phyloP scores from a whole-genome alignment of 2,113 vertebrate species.

The Nipponia nippon region DNA sequence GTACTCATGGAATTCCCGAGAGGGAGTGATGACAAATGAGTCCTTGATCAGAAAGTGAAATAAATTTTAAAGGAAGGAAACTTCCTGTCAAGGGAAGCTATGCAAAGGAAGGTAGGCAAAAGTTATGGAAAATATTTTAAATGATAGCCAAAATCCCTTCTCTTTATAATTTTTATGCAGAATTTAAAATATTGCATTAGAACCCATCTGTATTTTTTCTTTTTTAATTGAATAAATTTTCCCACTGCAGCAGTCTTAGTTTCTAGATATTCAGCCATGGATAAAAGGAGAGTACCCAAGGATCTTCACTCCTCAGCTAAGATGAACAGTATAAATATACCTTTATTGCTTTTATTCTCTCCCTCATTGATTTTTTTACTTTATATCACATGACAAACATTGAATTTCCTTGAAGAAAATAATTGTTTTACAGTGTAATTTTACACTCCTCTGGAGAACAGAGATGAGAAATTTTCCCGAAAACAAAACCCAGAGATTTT shows the following conservation, averaged over 20 bases:
- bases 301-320: background rate
- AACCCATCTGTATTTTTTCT: background rate
- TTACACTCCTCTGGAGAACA: conserved; percentile 20
- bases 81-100: background rate
- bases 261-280: background rate
- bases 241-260: background rate
- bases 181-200: background rate
- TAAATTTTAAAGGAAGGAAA: background rate
- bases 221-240: background rate
- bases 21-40: background rate
- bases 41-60: background rate
- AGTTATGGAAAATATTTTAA: background rate
- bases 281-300: background rate
- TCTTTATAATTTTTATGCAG: background rate
- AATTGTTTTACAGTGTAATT: conserved; percentile 14
- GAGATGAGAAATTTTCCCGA: background rate
- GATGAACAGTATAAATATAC: background rate
- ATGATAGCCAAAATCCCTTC: background rate
- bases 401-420: conserved; percentile 15
- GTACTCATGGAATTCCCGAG: background rate
- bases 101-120: background rate
- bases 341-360: background rate
- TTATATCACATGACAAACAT: background rate
- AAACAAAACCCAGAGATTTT: background rate
- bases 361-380: background rate